Evolutionary conservation across 2,797 vertebrate genomes (phyloP).

Genomic region (Buceros bicornis): DNA sequence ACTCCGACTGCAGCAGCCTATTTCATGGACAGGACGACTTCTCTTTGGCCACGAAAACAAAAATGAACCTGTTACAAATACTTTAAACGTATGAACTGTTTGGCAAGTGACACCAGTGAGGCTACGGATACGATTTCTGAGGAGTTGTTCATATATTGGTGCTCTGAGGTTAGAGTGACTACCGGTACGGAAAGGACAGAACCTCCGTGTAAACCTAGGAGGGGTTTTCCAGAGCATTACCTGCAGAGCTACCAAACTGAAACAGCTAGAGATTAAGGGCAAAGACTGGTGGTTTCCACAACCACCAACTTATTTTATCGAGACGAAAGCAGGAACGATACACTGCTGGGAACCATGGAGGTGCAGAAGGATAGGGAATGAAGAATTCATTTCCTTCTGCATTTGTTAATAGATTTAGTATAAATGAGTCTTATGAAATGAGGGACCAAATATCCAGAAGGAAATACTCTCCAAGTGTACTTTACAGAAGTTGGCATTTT

Average conservation of each 20-base stretch:
- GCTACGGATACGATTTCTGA: not conserved
- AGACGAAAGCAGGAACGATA: not conserved
- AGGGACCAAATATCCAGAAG: not conserved
- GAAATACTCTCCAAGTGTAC: not conserved
- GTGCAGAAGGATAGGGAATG: not conserved
- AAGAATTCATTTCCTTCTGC: not conserved
- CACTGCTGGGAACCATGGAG: not conserved
- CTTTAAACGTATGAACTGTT: not conserved
- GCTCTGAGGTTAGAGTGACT: not conserved
- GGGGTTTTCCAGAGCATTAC: not conserved
- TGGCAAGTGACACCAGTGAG: not conserved
- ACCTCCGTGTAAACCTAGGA: not conserved
- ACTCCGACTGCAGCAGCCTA: not conserved
- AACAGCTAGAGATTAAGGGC: not conserved
- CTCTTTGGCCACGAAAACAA: not conserved
- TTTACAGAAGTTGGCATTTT: not conserved
- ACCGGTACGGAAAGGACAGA: not conserved
- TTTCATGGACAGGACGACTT: not conserved
- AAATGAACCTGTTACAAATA: not conserved
- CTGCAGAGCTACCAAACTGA: not conserved
- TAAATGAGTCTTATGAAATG: not conserved
- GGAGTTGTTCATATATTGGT: not conserved
- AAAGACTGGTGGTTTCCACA: not conserved
- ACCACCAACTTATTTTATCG: not conserved
- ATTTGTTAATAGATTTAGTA: not conserved